phyloP scores from a whole-genome alignment of 2,797 vertebrate species.

The Silurus aristotelis region DNA sequence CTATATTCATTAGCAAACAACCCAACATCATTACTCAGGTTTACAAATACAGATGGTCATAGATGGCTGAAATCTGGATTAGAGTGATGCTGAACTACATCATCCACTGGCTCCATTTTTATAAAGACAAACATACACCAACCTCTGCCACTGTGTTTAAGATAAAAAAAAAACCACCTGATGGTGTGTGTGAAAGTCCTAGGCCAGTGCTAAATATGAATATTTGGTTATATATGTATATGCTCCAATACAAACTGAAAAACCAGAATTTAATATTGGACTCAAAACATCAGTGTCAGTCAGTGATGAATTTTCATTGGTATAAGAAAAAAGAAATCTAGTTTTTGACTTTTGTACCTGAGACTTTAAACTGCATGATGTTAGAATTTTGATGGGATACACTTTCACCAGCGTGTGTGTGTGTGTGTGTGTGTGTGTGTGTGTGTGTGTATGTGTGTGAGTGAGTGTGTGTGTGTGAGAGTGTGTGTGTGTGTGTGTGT shows the following conservation, averaged over 20 bases:
- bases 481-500: background rate
- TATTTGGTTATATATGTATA: no score
- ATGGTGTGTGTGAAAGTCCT: background rate
- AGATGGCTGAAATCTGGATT: background rate
- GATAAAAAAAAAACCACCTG: background rate
- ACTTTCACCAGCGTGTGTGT: conserved; percentile 6
- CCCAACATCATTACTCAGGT: background rate
- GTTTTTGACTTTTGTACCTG: background rate
- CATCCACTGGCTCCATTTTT: background rate
- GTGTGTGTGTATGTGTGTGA: no score
- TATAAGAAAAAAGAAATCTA: background rate
- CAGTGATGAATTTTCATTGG: background rate
- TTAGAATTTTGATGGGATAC: conserved; percentile 21
- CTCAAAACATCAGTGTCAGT: conserved; percentile 5
- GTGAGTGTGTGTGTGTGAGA: no score
- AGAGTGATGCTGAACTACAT: background rate
- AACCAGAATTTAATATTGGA: background rate
- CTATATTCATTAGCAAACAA: background rate
- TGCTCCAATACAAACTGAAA: background rate
- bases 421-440: no score
- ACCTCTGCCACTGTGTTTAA: background rate
- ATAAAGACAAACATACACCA: background rate
- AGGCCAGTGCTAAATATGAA: no score
- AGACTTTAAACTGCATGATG: background rate
- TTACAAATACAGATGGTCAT: background rate